Percentiles rank a stretch among this genome's conserved stretches.
phyloP scores from a whole-genome alignment of 2,888 invertebrate species.

The Epicampocera succincta region DNA sequence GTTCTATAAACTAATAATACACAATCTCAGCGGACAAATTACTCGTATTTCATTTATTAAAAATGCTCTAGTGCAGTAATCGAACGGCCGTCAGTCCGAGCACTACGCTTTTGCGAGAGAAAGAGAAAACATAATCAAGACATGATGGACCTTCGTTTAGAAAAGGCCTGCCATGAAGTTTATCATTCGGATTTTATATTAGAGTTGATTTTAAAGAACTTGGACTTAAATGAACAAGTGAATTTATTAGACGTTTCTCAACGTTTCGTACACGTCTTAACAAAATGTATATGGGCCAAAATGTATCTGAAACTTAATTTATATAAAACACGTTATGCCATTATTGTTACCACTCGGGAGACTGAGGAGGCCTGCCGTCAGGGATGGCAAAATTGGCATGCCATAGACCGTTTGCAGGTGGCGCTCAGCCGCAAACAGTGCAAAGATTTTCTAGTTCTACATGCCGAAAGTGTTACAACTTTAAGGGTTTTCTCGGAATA shows the following conservation, averaged over 20 bases:
- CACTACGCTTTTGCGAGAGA: no score
- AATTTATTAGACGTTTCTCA: conserved; percentile 21
- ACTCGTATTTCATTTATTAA: no score
- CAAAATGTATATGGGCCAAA: conserved; percentile 46
- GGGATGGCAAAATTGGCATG: not conserved
- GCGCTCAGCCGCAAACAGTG: conserved; percentile 32
- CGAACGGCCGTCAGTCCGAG: no score
- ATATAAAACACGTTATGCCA: conserved; percentile 56
- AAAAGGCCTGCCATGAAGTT: conserved; percentile 30
- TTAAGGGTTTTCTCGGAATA: conserved; percentile 50
- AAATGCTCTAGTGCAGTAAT: no score
- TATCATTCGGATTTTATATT: conserved; percentile 52
- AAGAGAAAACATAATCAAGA: no score
- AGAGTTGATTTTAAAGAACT: conserved; percentile 46
- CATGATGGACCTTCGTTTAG: conserved; percentile 19
- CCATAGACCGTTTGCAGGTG: not conserved
- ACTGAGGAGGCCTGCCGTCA: no score
- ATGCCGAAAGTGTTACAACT: conserved; percentile 32
- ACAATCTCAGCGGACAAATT: no score
- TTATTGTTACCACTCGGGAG: conserved; percentile 20
- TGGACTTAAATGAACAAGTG: conserved; percentile 50
- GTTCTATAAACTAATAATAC: no score
- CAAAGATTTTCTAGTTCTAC: conserved; percentile 34
- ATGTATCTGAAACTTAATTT: conserved; percentile 27
- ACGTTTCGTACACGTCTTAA: conserved; percentile 33